These are phyloP conservation scores for Epinotia nisella DNA, from an alignment of 2,888 invertebrate species.

Conservation along the genomic window DNA sequence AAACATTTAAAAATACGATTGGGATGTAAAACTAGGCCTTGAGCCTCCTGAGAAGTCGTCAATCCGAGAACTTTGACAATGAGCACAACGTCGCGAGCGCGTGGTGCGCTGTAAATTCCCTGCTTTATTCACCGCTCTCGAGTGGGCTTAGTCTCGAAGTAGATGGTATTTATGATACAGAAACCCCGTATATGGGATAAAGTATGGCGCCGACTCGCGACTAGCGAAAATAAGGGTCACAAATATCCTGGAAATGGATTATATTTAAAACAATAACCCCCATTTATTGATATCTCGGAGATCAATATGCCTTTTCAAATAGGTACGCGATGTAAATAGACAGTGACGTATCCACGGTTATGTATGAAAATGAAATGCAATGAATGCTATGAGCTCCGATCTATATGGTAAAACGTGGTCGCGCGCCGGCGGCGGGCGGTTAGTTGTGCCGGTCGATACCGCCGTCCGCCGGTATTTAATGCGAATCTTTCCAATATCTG, in stretches of 20 bases:
- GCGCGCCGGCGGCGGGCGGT: neutral
- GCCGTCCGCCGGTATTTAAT: slow-evolving; percentile 4
- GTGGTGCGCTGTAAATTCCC: neutral
- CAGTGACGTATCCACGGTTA: no score
- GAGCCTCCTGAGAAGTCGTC: no score
- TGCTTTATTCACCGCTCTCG: neutral
- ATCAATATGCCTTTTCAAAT: no score
- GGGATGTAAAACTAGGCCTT: no score
- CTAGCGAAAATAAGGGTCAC: neutral
- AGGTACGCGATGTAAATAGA: no score
- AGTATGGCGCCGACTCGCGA: neutral
- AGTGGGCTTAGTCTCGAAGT: no score
- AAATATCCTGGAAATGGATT: neutral
- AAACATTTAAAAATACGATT: no score
- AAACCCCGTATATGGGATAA: neutral
- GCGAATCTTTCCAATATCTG: slow-evolving; percentile 33
- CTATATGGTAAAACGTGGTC: neutral
- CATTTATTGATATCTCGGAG: no score
- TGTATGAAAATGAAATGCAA: neutral
- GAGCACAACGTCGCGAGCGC: neutral
- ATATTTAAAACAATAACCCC: neutral
- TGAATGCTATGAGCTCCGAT: neutral
- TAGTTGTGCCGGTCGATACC: neutral
- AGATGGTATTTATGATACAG: slow-evolving; percentile 15
- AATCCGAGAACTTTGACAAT: no score